phyloP scores from a whole-genome alignment of 2,113 vertebrate species.

The Pogonocichla stellata region DNA sequence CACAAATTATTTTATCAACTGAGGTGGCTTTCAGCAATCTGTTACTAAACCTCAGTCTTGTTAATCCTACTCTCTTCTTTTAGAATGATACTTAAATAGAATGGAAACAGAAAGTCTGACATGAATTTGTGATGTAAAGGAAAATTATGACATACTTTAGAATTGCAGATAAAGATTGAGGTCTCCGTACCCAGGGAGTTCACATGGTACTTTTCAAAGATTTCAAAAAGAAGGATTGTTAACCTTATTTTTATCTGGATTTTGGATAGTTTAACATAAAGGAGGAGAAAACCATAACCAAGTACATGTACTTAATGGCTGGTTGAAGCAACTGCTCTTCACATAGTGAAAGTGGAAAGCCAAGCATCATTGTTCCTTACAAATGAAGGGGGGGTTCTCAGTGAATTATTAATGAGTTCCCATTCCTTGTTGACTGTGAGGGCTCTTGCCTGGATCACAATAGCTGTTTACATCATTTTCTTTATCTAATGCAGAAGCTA shows the following conservation, averaged over 20 bases:
- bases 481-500: neutral
- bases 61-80: neutral
- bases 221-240: neutral
- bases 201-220: neutral
- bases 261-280: neutral
- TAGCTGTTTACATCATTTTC: neutral
- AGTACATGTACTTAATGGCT: neutral
- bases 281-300: neutral
- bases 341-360: neutral
- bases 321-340: neutral
- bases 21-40: neutral
- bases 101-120: slow-evolving; percentile 56
- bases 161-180: neutral
- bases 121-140: slow-evolving; percentile 44
- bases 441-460: neutral
- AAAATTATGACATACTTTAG: slow-evolving; percentile 12
- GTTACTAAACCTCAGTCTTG: neutral
- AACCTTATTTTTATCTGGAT: neutral
- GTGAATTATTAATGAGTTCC: neutral
- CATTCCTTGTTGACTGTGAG: neutral
- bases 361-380: neutral
- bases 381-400: neutral
- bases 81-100: neutral
- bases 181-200: neutral
- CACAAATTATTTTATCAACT: neutral